Percentiles rank a stretch among this genome's conserved stretches.
Conservation (phyloP, 2,888 invertebrate species). For the Allacma fusca region DNA sequence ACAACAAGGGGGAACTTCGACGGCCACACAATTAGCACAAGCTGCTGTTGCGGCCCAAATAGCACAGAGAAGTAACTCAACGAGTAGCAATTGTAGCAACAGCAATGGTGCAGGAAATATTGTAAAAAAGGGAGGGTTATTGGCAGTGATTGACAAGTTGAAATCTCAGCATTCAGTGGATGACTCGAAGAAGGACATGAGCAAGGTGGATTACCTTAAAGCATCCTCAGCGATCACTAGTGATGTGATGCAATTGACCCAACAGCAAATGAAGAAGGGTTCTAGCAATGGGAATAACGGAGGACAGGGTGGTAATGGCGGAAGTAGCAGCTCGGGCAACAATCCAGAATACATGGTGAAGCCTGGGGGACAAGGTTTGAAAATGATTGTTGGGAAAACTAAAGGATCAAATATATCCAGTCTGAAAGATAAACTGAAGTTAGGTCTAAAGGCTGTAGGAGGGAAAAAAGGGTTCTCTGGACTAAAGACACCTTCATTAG, state of each 20-base stretch:
- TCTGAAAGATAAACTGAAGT: constrained; percentile 36
- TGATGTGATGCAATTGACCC: constrained; percentile 53
- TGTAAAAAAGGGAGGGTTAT: constrained; percentile 73
- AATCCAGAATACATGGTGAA: constrained; percentile 59
- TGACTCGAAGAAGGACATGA: constrained; percentile 51
- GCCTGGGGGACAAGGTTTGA: constrained; percentile 66
- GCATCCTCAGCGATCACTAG: constrained; percentile 56
- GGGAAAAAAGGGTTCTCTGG: constrained; percentile 31
- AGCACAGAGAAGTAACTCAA: constrained; percentile 36
- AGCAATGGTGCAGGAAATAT: not conserved
- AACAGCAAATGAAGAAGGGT: constrained; percentile 36
- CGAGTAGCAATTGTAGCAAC: constrained; percentile 21
- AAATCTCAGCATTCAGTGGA: constrained; percentile 67
- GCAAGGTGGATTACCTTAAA: constrained; percentile 56
- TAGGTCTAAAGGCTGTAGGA: constrained; percentile 14
- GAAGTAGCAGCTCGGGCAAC: not conserved
- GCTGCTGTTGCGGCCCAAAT: constrained; percentile 35
- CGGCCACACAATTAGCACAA: not conserved
- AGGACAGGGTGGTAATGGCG: not conserved
- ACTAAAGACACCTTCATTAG: constrained; percentile 25
- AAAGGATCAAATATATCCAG: constrained; percentile 67
- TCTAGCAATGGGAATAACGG: constrained; percentile 2
- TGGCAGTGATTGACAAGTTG: constrained; percentile 86
- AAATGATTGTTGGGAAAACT: constrained; percentile 90
- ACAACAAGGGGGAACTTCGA: not conserved